A percentile compares a stretch with the other conserved stretches of the same genome.
Evolutionary conservation across 2,888 invertebrate genomes (phyloP).

Genomic region (Drosophila fungiperda): DNA sequence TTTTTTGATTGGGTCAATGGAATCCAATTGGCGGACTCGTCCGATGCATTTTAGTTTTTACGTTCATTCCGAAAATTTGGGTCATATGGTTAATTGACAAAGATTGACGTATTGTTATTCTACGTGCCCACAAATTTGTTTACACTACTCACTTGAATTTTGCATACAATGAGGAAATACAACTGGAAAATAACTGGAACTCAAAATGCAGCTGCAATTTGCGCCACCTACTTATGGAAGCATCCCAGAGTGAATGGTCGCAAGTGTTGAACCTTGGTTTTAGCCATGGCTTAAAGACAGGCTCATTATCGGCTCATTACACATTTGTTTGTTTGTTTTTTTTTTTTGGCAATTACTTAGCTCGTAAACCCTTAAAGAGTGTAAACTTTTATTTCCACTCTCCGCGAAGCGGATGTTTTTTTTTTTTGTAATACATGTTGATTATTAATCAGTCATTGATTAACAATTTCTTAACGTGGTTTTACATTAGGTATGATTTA

Average conservation of each 20-base stretch:
- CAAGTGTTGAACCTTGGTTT: slow-evolving; percentile 40
- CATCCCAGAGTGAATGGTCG: slow-evolving; percentile 44
- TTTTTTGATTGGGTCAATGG: slow-evolving; percentile 78
- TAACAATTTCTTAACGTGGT: slow-evolving; percentile 16
- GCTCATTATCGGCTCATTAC: slow-evolving; percentile 12
- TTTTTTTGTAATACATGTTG: neutral
- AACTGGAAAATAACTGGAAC: slow-evolving; percentile 50
- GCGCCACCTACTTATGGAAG: neutral
- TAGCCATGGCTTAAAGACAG: slow-evolving; percentile 17
- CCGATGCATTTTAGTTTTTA: slow-evolving; percentile 62
- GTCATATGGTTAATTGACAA: slow-evolving; percentile 78
- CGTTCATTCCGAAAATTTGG: slow-evolving; percentile 60
- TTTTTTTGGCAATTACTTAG: slow-evolving; percentile 21
- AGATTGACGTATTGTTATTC: slow-evolving; percentile 80
- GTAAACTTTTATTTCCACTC: slow-evolving; percentile 14
- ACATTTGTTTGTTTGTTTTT: neutral
- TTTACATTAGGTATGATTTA: slow-evolving; percentile 2
- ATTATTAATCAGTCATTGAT: slow-evolving; percentile 17
- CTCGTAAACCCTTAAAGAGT: slow-evolving; percentile 35
- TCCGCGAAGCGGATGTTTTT: slow-evolving; percentile 5
- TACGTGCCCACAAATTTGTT: slow-evolving; percentile 71
- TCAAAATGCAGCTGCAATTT: slow-evolving; percentile 31
- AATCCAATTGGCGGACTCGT: slow-evolving; percentile 69
- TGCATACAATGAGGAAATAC: slow-evolving; percentile 76
- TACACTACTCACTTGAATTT: slow-evolving; percentile 49